Evolutionary conservation across 2,797 vertebrate genomes (phyloP), one percentile per base, ranked within the genome.

Genomic region (Syndactyla subalaris): DNA sequence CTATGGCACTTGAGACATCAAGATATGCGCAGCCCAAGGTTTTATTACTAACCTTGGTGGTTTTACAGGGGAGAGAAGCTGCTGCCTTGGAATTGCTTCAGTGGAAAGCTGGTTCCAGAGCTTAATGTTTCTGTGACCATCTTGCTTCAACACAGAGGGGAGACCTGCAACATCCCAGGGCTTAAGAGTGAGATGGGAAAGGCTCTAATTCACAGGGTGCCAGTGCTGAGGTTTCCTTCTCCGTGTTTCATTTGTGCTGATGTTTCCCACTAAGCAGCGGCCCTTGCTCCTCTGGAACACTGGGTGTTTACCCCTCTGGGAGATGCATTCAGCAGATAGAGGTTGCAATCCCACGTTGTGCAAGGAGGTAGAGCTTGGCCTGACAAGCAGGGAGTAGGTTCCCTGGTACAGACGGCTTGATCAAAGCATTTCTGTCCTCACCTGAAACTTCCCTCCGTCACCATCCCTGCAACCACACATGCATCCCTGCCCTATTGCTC

Each of bases 371-470:
- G 41, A 92, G 63, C 91, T 49, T 63, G 65, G 75, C 63, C 72
- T 7, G 11, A 22, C 58, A 36, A 15, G 85, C 87, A 74, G 68
- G 72, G 78, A 93, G 55, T 43, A 52, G 71, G 39, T 76, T 91
- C 14, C 2, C 87, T 7, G 9, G 55, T 72, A 3, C 58, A 46
- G n/a, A 23, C 0, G 0, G 68, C 67, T 86, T 3, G 3, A 79
- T 85, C 70, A 92, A 74, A 90, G 91, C 59, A 5, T 36, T 95
- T 87, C 83, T 95, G 77, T 80, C 74, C 80, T 90, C 89, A 51
- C 65, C 80, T 90, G 89, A 48, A 82, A 38, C 39, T 34, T 81
- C 48, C 39, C 66, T 88, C 29, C 36, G 10, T 30, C 7, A 0
- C 74, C 5, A 4, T 32, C 80, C 23, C 85, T 75, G 46, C 76